phyloP scores from a whole-genome alignment of 2,797 vertebrate species.

The Anableps anableps region DNA sequence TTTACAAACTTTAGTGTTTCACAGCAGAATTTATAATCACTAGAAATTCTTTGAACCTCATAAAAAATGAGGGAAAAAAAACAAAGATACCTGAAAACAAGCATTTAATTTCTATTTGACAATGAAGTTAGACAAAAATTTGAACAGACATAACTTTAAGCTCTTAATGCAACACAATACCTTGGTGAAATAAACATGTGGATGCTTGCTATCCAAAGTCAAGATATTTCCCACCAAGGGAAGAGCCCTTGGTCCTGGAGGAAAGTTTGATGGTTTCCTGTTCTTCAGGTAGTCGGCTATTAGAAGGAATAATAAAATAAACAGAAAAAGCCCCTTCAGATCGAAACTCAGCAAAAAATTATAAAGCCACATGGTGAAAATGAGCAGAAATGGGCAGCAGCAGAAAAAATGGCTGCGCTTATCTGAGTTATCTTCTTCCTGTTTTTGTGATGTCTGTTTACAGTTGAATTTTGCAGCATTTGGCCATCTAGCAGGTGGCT shows the following conservation, averaged over 20 bases:
- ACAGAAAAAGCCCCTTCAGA: constrained; percentile 56
- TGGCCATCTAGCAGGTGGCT: neutral
- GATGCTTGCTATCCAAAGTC: constrained; percentile 78
- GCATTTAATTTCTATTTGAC: neutral
- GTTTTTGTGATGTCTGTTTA: neutral
- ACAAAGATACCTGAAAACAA: neutral
- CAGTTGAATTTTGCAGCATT: neutral
- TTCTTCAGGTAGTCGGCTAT: constrained; percentile 74
- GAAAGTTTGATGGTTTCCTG: constrained; percentile 80
- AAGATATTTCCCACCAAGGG: constrained; percentile 83
- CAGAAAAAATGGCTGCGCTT: neutral
- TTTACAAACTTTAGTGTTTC: neutral
- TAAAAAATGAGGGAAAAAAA: neutral
- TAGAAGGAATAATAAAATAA: constrained; percentile 69
- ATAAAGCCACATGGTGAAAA: constrained; percentile 59
- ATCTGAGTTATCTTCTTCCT: neutral
- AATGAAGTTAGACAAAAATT: neutral
- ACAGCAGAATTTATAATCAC: neutral
- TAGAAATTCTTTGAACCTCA: neutral
- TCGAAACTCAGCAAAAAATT: constrained; percentile 55
- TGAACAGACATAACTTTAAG: neutral
- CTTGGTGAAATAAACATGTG: constrained; percentile 84
- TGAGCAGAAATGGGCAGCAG: neutral
- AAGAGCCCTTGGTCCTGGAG: constrained; percentile 78
- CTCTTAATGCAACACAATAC: constrained; percentile 56